A percentile compares a stretch with the other conserved stretches of the same genome.
Evolutionary conservation across 1,140 invertebrate species (phyloP).

Genomic region (Pogonomyrmex californicus): DNA sequence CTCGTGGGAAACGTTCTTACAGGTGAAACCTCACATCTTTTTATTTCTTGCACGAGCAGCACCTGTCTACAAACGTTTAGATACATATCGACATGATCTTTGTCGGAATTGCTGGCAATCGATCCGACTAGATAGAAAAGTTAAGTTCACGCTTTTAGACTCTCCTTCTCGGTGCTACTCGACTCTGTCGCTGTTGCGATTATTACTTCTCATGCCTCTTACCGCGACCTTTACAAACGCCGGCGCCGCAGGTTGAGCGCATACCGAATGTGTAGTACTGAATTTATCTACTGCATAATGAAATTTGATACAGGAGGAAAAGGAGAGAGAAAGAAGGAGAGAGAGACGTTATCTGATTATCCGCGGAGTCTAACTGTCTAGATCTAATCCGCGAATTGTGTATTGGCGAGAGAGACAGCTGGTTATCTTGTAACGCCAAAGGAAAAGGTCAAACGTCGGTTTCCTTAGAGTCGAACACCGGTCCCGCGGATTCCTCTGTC

Average conservation of each 20-base stretch:
- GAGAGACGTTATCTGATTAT: slow-evolving; percentile 68
- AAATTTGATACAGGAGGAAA: slow-evolving; percentile 55
- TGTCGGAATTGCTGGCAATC: slow-evolving; percentile 34
- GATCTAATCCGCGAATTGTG: slow-evolving; percentile 59
- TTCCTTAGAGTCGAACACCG: slow-evolving; percentile 43
- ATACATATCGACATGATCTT: slow-evolving; percentile 55
- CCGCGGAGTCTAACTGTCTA: slow-evolving; percentile 34
- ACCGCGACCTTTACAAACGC: slow-evolving; percentile 17
- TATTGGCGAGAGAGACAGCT: slow-evolving; percentile 31
- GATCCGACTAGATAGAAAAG: slow-evolving; percentile 8
- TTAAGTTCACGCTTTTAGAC: background rate
- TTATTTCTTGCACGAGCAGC: slow-evolving; percentile 41
- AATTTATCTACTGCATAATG: slow-evolving; percentile 42
- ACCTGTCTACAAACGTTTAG: slow-evolving; percentile 26
- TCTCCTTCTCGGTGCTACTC: too few species aligned
- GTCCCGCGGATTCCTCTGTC: slow-evolving; percentile 41
- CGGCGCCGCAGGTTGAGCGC: background rate
- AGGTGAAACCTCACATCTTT: slow-evolving; percentile 65
- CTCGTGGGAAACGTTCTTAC: slow-evolving; percentile 69
- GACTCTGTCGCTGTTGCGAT: background rate
- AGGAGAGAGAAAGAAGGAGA: background rate
- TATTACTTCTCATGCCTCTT: slow-evolving; percentile 28
- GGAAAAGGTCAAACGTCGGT: slow-evolving; percentile 74
- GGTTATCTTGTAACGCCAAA: slow-evolving; percentile 52
- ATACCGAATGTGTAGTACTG: background rate